Base-by-base conservation (phyloP, 2,797 vertebrate genomes). In the Chanos chanos region DNA sequence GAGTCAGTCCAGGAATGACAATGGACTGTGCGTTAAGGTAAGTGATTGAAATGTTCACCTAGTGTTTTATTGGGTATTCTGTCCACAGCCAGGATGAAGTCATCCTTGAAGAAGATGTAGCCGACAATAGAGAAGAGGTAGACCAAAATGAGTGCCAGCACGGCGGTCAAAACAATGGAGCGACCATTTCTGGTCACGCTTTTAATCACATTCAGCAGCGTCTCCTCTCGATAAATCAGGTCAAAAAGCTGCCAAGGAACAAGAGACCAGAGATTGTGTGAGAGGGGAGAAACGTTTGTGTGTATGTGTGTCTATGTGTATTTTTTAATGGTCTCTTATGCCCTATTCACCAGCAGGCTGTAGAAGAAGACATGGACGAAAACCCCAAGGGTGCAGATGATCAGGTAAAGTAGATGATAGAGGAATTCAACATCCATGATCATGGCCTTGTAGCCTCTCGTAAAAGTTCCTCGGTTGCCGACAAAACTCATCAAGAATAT, bases 301-400 rank as follows among this genome's bases (percentile, higher is more conserved):
- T 36, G 6, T 3, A 31, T 18, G 70, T 52, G 8, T 34, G 18
- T 48, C 1, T 3, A 43, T 13, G 7, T 9, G 6, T 12, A 36
- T 21, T 4, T 66, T 56, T 47, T 39, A 60, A 18, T 36, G 18
- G n/a, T 49, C 25, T 51, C 31, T 1, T 22, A 10, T 5, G 18
- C 5, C 0, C 22, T 8, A 24, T 92, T 77, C 87, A 99, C 97
- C 76, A 99, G 85, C 77, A 99, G 77, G 65, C 97, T 99, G 72
- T 99, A 99, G 73, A 99, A 99, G 90, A 99, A 98, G 65, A 97
- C 96, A 1, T 99, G 97, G n/a, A 96, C 94, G 1, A 98, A 96
- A 56, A 98, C 94, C 7, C 97, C 97, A 81, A 99, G 86, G 61
- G 82, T 83, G 55, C 95, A 98, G 81, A 98, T 98, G 4, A 99